Conservation (phyloP, 1,140 invertebrate species). For the Triops cancriformis region DNA sequence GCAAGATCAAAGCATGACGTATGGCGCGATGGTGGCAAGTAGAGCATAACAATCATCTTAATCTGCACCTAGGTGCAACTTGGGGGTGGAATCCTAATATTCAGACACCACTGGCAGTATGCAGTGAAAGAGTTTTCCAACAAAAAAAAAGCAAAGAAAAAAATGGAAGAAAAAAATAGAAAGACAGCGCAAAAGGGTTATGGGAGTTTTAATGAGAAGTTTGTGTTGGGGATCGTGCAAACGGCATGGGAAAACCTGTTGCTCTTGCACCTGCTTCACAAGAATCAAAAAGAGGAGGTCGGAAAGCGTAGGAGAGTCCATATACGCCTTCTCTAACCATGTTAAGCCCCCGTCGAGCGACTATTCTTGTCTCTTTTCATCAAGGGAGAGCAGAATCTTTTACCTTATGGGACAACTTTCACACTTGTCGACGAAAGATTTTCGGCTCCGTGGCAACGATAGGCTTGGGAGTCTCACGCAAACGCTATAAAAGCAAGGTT, state of each 20-base stretch:
- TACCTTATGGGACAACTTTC: neutral
- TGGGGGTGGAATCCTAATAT: neutral
- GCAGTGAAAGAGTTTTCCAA: neutral
- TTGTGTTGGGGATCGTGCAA: neutral
- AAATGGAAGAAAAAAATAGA: no score
- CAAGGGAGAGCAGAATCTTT: neutral
- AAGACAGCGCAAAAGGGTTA: neutral
- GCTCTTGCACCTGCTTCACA: neutral
- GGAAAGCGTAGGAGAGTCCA: neutral
- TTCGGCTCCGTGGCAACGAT: no score
- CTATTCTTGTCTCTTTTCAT: neutral
- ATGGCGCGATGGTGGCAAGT: neutral
- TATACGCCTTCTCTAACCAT: neutral
- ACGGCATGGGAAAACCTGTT: neutral
- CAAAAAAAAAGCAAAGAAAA: no score
- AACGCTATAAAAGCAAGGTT: neutral
- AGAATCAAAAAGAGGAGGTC: neutral
- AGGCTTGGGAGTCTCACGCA: neutral
- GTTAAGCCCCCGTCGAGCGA: no score
- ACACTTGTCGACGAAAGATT: no score
- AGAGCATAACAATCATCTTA: slow-evolving; percentile 4
- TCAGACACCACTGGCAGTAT: neutral
- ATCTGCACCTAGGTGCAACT: neutral
- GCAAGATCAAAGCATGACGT: neutral
- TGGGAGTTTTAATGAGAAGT: neutral